Base-by-base conservation (phyloP, 2,888 invertebrate genomes). In the Tipula unca region DNA sequence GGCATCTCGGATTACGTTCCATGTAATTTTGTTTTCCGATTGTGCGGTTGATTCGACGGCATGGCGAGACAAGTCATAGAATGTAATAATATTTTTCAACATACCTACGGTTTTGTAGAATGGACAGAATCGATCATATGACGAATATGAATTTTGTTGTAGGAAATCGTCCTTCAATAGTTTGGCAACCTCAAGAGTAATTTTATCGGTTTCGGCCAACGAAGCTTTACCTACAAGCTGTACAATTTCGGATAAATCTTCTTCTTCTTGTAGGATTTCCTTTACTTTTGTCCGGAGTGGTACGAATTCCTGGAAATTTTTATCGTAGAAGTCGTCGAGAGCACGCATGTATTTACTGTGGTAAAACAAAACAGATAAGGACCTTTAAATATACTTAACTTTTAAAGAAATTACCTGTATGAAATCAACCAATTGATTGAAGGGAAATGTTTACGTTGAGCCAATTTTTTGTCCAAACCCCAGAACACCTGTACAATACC, bases 91-190 rank as follows among this genome's bases (percentile, higher is more conserved):
- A 93, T 99, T 99, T 91, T 94, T 95, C 90, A 99, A 91, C 99
- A 99, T 99, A 88, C 98, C 99, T 86, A 98, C 98, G 17, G 99
- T 99, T 93, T 99, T 99, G 94, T 99, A 99, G 94, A 99, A 99
- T 89, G 99, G 99, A 90, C 99, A 99, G 94, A 98, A 99, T 87
- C 99, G 95, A 92, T 98, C 98, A 92, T 98, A 98, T 0, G 96
- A 92, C 3, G 97, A 97, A 91, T 98, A 97, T 92, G 99, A 98
- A 94, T 99, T 99, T 92, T 99, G 99, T 92, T 99, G 99, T 90
- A 99, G 92, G 94, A 99, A 99, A 93, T 99, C 99, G 91, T 99
- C 99, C 91, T 99, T 99, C 87, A 99, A 93, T 88, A 99, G 92
- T 91, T 98, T 98, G 88, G 99, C 99, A 84, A 99, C 98, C 92